Evolutionary conservation across 2,797 vertebrate species (phyloP).

Genomic region (Streptopelia turtur): DNA sequence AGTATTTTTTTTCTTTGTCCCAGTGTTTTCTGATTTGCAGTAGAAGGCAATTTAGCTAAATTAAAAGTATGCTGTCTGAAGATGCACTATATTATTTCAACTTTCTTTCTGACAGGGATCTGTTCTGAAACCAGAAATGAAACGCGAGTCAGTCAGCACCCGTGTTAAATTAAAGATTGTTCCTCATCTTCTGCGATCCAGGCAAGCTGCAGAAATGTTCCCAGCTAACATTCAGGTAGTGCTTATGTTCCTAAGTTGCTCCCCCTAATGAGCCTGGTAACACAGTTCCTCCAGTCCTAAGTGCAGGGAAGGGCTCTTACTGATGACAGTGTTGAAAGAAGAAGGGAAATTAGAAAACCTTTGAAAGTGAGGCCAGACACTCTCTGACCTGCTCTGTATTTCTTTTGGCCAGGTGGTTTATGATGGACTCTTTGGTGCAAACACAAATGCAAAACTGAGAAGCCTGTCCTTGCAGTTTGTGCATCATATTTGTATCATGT

Average conservation of each 20-base stretch:
- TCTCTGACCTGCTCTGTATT: not conserved
- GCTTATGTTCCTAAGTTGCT: not conserved
- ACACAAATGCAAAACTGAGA: conserved; percentile 95
- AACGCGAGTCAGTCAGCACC: conserved; percentile 96
- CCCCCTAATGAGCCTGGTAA: not conserved
- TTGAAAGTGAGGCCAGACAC: not conserved
- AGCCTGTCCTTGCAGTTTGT: conserved; percentile 95
- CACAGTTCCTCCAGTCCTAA: not conserved
- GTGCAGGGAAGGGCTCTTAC: not conserved
- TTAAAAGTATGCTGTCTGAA: not conserved
- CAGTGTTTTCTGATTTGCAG: not conserved
- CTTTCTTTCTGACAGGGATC: conserved; percentile 81
- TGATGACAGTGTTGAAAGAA: not conserved
- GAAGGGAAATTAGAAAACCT: not conserved
- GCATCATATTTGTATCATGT: conserved; percentile 96
- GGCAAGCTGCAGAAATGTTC: conserved; percentile 94
- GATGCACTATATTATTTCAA: not conserved
- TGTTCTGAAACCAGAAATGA: conserved; percentile 92
- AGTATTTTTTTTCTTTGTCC: not conserved
- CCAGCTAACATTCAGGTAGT: conserved; percentile 96
- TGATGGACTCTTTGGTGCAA: conserved; percentile 95
- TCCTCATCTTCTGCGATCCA: conserved; percentile 94
- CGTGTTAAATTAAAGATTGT: conserved; percentile 98
- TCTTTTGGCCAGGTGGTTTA: conserved; percentile 88
- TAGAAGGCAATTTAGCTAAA: not conserved